Conservation (phyloP, 2,888 invertebrate species). For the Melipona bicolor region DNA sequence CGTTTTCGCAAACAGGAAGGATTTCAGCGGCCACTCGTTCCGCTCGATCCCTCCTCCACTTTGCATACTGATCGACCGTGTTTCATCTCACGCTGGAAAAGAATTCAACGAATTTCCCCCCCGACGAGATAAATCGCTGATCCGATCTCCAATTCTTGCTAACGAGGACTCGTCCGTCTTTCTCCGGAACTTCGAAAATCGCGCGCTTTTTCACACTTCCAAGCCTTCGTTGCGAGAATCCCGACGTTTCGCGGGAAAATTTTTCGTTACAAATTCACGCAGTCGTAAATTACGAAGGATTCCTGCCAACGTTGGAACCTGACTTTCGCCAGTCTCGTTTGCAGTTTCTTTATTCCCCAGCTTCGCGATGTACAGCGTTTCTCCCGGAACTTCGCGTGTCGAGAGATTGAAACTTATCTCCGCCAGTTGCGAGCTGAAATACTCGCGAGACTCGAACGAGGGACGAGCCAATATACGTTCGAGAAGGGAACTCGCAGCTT, state of each 20-base stretch:
- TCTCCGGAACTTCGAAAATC: not conserved
- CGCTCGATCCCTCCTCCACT: not conserved
- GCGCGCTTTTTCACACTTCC: not conserved
- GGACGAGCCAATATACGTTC: slow-evolving; percentile 6
- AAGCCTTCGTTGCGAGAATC: no score
- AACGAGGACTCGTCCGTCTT: not conserved
- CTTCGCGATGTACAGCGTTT: not conserved
- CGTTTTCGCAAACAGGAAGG: not conserved
- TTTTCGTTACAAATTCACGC: no score
- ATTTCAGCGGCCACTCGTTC: not conserved
- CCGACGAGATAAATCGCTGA: not conserved
- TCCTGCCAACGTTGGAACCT: not conserved
- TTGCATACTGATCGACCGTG: not conserved
- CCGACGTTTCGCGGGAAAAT: no score
- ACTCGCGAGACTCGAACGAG: slow-evolving; percentile 15
- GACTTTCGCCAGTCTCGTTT: not conserved
- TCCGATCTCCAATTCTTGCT: not conserved
- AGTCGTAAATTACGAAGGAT: not conserved
- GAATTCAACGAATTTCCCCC: not conserved
- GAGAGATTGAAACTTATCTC: slow-evolving; percentile 29
- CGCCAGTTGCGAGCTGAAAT: not conserved
- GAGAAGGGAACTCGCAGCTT: not conserved
- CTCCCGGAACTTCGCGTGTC: not conserved
- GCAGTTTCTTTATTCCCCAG: not conserved
- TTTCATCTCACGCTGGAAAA: not conserved